Conservation (phyloP, 1,140 invertebrate species). For the Drosophila orosa region DNA sequence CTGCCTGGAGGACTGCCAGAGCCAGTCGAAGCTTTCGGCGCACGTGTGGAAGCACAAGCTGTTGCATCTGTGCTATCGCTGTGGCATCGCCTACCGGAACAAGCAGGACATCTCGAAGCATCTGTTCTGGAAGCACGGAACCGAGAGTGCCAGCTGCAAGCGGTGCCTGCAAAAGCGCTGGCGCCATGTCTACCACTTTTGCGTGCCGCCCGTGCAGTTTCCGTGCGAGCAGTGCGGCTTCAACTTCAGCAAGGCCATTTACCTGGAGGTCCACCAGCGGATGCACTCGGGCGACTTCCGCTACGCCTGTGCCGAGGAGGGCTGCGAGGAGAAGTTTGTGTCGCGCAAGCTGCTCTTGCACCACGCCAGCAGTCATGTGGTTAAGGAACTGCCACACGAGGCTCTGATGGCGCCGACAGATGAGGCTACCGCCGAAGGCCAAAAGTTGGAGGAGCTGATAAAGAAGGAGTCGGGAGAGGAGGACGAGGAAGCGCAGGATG, state of each 20-base stretch:
- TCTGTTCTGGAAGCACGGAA: conserved; percentile 95
- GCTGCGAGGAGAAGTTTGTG: conserved; percentile 91
- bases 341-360: conserved; percentile 91
- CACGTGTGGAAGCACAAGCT: conserved; percentile 96
- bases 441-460: conserved; percentile 26
- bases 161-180: conserved; percentile 94
- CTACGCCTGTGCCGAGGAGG: conserved; percentile 88
- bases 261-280: conserved; percentile 92
- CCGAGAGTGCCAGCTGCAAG: conserved; percentile 93
- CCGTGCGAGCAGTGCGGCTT: conserved; percentile 92
- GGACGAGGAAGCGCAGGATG: not conserved
- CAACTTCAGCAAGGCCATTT: conserved; percentile 90
- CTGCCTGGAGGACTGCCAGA: conserved; percentile 91
- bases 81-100: conserved; percentile 93
- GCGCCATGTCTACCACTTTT: conserved; percentile 96
- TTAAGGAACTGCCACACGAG: conserved; percentile 42
- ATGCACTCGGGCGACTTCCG: conserved; percentile 90
- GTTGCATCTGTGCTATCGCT: conserved; percentile 93
- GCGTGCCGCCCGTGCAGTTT: conserved; percentile 90
- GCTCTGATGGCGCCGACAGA: not conserved
- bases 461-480: conserved; percentile 23
- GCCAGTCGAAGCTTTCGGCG: conserved; percentile 89
- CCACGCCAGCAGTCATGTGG: conserved; percentile 86
- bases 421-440: not conserved
- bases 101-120: conserved; percentile 94